These are phyloP conservation scores for Pyrrhosoma nymphula DNA, from an alignment of 2,888 invertebrate species.

Conservation along the genomic window DNA sequence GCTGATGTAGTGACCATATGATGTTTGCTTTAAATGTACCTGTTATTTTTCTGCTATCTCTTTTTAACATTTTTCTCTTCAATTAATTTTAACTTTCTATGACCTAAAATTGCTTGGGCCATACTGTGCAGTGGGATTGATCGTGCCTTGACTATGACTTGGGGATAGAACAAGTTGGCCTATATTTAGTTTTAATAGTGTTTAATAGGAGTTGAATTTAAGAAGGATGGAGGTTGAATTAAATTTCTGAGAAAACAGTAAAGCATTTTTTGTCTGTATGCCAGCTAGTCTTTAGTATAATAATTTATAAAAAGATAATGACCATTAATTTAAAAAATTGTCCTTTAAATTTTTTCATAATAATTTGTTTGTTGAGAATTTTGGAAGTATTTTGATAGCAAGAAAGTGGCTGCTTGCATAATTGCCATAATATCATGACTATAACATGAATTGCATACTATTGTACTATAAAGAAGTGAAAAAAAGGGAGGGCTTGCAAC, in stretches of 20 bases:
- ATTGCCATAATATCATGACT: constrained; percentile 38
- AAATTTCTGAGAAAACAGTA: background rate
- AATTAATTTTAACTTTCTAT: background rate
- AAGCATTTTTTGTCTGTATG: background rate
- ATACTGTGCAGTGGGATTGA: constrained; percentile 49
- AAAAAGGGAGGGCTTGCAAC: constrained; percentile 30
- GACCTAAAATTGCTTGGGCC: constrained; percentile 47
- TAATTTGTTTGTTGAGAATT: background rate
- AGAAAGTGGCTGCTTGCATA: constrained; percentile 44
- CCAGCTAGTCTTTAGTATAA: background rate
- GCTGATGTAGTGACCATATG: background rate
- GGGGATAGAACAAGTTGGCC: constrained; percentile 64
- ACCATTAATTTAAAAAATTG: background rate
- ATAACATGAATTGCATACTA: background rate
- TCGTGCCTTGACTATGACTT: constrained; percentile 67
- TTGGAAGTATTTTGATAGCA: background rate
- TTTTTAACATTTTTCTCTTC: background rate
- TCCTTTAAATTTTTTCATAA: background rate
- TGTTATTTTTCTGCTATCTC: background rate
- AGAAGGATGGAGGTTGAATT: constrained; percentile 12
- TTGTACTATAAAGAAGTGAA: constrained; percentile 26
- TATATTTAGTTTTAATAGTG: constrained; percentile 58
- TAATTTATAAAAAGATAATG: background rate
- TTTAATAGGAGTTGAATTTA: constrained; percentile 37
- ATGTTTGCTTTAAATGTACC: constrained; percentile 19